phyloP scores from a whole-genome alignment of 2,113 vertebrate species.

The Eptesicus fuscus region DNA sequence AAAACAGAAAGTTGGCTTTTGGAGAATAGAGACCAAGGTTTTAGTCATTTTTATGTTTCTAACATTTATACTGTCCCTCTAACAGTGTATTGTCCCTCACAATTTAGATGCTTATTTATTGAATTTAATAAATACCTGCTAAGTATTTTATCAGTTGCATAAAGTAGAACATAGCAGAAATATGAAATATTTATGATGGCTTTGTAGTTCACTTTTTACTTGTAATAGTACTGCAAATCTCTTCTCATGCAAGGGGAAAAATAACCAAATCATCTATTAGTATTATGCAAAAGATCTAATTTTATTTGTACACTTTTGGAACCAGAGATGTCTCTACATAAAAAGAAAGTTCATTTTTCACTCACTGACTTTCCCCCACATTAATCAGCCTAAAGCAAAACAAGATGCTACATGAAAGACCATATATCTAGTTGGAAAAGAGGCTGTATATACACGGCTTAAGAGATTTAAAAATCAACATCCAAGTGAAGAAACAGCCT shows the following conservation, averaged over 20 bases:
- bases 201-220: neutral
- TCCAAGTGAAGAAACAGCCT: neutral
- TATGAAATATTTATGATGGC: neutral
- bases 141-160: neutral
- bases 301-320: neutral
- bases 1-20: neutral
- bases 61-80: neutral
- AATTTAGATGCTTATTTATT: neutral
- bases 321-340: neutral
- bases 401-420: neutral
- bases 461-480: neutral
- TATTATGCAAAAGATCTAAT: neutral
- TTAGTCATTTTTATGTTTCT: neutral
- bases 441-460: neutral
- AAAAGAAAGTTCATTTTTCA: neutral
- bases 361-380: neutral
- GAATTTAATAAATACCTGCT: neutral
- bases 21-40: neutral
- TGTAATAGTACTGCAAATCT: neutral
- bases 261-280: neutral
- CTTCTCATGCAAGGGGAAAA: neutral
- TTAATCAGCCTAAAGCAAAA: neutral
- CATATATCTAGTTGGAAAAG: accelerated
- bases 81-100: too few species aligned
- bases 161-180: neutral